These are phyloP conservation scores for Fundulus diaphanus DNA, from an alignment of 2,797 vertebrate species.

Conservation along the genomic window DNA sequence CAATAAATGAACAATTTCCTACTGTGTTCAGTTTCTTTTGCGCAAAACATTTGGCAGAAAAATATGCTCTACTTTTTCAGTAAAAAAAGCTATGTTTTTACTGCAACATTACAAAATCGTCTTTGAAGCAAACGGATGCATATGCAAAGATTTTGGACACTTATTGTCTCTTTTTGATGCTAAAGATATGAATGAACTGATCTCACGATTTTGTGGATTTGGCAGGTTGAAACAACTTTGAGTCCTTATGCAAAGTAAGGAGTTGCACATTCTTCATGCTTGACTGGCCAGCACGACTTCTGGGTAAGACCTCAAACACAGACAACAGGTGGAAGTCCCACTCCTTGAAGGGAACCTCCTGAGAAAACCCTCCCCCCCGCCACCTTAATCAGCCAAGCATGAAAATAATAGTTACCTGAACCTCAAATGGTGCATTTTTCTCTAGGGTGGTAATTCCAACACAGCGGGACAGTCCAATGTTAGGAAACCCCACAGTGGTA, in stretches of 20 bases:
- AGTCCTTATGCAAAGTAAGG: not conserved
- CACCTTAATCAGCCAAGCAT: constrained; percentile 56
- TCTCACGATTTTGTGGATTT: not conserved
- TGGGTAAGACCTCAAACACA: constrained; percentile 51
- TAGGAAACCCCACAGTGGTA: constrained; percentile 58
- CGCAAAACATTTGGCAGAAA: not conserved
- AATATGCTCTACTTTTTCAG: no score
- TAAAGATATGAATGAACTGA: not conserved
- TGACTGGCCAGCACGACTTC: constrained; percentile 22
- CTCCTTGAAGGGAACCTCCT: constrained; percentile 68
- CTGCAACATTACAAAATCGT: not conserved
- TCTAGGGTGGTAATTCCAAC: constrained; percentile 68
- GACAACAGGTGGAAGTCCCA: constrained; percentile 72
- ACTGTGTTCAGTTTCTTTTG: not conserved
- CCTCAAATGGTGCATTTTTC: constrained; percentile 65
- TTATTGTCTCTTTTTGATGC: not conserved
- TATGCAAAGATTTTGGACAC: not conserved
- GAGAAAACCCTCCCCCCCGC: constrained; percentile 65
- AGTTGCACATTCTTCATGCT: constrained; percentile 21
- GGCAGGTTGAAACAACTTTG: not conserved
- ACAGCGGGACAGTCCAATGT: constrained; percentile 59
- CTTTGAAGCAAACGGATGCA: not conserved
- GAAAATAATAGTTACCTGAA: constrained; percentile 76
- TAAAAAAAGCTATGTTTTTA: not conserved
- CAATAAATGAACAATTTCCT: not conserved